A percentile compares a stretch with the other conserved stretches of the same genome.
Conservation (phyloP, 2,888 invertebrate genomes). For the Punctoribates punctum region DNA sequence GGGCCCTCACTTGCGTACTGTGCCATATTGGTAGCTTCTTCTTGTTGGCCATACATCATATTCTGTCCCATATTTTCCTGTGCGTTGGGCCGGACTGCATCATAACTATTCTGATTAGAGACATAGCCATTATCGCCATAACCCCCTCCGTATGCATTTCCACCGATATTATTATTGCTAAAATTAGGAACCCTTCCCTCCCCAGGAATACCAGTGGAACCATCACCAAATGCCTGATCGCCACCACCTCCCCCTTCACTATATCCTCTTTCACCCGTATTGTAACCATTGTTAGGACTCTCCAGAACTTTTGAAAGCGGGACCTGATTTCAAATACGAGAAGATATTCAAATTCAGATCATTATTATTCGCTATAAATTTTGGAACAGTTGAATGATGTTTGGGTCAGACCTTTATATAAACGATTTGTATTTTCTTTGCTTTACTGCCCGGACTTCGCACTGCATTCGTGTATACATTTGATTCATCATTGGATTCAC, state of each 20-base stretch:
- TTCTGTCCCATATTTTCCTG: not conserved
- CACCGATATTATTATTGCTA: constrained; percentile 11
- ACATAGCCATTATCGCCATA: not conserved
- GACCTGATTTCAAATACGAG: not conserved
- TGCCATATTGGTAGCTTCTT: not conserved
- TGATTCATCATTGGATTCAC: not conserved
- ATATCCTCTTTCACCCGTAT: constrained; percentile 27
- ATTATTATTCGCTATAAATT: not conserved
- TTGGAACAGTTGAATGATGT: not conserved
- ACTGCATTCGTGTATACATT: not conserved
- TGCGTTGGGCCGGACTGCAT: not conserved
- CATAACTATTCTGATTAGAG: constrained; percentile 21
- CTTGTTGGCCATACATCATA: constrained; percentile 8
- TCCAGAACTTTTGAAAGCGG: constrained; percentile 23
- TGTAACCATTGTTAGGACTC: constrained; percentile 4
- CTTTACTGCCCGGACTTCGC: not conserved
- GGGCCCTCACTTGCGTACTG: not conserved
- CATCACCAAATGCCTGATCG: not conserved
- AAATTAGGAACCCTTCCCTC: constrained; percentile 10
- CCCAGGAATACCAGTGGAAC: constrained; percentile 3
- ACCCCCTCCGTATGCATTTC: not conserved
- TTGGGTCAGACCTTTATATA: constrained; percentile 13
- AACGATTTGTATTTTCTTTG: constrained; percentile 35
- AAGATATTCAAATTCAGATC: too few relatives aligned
- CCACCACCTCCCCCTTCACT: constrained; percentile 15